These are phyloP conservation scores for Carassius carassius DNA, from an alignment of 2,113 vertebrate genomes.

Conservation along the genomic window DNA sequence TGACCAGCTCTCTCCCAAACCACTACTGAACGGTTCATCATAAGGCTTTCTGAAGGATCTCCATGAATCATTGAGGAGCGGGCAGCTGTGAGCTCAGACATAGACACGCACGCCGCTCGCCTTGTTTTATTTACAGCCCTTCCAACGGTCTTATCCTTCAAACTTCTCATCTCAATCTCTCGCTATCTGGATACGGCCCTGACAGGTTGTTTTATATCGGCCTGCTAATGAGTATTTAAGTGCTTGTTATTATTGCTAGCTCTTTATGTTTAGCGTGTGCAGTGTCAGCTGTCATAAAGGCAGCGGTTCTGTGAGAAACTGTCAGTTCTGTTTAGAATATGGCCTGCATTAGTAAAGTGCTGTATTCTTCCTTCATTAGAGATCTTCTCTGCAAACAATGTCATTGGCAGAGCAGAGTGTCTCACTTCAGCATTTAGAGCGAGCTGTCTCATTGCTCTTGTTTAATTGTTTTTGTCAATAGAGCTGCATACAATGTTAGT, in stretches of 20 bases:
- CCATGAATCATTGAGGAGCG: constrained; percentile 31
- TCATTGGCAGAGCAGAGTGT: constrained; percentile 15
- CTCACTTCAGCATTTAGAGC: constrained; percentile 27
- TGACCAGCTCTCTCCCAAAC: neutral
- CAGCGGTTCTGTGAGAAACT: constrained; percentile 5
- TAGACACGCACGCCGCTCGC: neutral
- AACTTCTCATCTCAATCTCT: neutral
- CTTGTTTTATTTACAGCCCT: constrained; percentile 21
- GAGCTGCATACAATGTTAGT: constrained; percentile 27
- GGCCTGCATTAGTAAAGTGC: constrained; percentile 32
- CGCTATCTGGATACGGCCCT: neutral
- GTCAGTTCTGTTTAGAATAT: constrained; percentile 27
- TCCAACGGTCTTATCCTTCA: neutral
- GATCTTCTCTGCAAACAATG: constrained; percentile 26
- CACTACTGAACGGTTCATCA: constrained; percentile 11
- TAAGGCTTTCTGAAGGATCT: constrained; percentile 12
- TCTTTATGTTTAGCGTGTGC: constrained; percentile 13
- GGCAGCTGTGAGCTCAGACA: neutral
- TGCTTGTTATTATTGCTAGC: neutral
- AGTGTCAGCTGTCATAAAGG: constrained; percentile 32
- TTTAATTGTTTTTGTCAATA: constrained; percentile 49
- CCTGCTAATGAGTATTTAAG: constrained; percentile 29
- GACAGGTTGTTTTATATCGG: constrained; percentile 6
- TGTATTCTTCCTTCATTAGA: constrained; percentile 39
- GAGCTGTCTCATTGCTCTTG: constrained; percentile 37